phyloP scores from a whole-genome alignment of 1,140 invertebrate species.

The Aphis gossypii region DNA sequence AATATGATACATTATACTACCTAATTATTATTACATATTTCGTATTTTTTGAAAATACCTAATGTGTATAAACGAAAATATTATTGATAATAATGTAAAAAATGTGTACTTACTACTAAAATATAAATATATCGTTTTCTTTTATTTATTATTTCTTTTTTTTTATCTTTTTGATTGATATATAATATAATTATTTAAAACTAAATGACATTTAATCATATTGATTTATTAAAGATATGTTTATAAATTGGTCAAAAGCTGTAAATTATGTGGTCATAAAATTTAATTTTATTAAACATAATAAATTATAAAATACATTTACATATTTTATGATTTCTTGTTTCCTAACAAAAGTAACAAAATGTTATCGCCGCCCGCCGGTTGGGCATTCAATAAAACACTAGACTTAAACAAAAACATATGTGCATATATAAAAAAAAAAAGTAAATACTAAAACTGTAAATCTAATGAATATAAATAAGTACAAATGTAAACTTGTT shows the following conservation, averaged over 20 bases:
- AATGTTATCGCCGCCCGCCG: not conserved
- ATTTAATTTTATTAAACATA: not conserved
- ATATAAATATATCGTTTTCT: not conserved
- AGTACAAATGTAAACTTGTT: not conserved
- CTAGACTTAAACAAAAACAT: not conserved
- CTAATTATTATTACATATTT: not conserved
- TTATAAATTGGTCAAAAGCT: not conserved
- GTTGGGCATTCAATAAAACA: not conserved
- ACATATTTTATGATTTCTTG: not conserved
- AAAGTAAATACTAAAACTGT: not conserved
- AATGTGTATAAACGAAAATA: not conserved
- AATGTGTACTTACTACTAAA: not conserved
- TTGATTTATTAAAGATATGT: not conserved
- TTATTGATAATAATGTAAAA: not conserved
- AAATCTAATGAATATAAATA: not conserved
- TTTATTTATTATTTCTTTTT: no score
- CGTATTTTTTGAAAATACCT: not conserved
- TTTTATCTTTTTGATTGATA: not conserved
- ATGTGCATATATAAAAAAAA: not conserved
- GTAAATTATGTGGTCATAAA: not conserved
- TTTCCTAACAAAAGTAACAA: slow-evolving; percentile 8
- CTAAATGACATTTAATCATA: not conserved
- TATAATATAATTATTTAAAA: not conserved
- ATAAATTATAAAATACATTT: not conserved
- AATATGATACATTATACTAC: not conserved